Base-by-base conservation (phyloP, 2,113 vertebrate genomes). In the Ammodytes dubius region DNA sequence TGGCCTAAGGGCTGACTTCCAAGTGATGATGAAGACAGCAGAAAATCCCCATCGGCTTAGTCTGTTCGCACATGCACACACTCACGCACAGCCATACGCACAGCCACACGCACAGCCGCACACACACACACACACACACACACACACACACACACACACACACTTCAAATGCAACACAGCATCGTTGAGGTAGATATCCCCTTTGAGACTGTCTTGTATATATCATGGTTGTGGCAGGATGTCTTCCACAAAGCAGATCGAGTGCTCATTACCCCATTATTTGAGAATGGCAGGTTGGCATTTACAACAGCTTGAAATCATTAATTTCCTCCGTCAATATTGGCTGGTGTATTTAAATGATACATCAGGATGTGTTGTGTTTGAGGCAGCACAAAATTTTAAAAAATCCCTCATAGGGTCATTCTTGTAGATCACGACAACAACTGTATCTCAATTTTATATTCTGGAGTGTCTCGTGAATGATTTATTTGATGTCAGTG, bases 1-100 rank as follows among this genome's bases (percentile, higher is more conserved):
- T 77, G 78, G 58, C 81, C 73, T 45, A 39, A 71, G 73, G 82
- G 61, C 74, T 69, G 71, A 79, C 49, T 85, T 81, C 27, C 17
- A 59, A 89, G 74, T 82, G 58, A 79, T 84, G 73, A 84, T 71
- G 77, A 72, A 83, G 83, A 83, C 77, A 78, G 73, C 67, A 76
- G 74, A 88, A 84, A 89, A 86, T 82, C 75, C 76, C 79, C 57
- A 76, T 69, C 43, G 13, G 66, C 54, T 69, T 68, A 52, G 54
- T 67, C 43, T 68, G 37, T 54, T 63, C n/a, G 77, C 45, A 45
- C 58, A 66, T 3, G 60, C 71, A 70, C 10, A 15, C 49, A 39
- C 12, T 35, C 40, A 35, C 42, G 27, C 69, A 35, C 53, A 7
- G n/a, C 43, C 39, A 27, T 3, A 7, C 49, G 40, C 35, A 17